Evolutionary conservation across 1,140 invertebrate species (phyloP).

Genomic region (Papilio polyxenes): DNA sequence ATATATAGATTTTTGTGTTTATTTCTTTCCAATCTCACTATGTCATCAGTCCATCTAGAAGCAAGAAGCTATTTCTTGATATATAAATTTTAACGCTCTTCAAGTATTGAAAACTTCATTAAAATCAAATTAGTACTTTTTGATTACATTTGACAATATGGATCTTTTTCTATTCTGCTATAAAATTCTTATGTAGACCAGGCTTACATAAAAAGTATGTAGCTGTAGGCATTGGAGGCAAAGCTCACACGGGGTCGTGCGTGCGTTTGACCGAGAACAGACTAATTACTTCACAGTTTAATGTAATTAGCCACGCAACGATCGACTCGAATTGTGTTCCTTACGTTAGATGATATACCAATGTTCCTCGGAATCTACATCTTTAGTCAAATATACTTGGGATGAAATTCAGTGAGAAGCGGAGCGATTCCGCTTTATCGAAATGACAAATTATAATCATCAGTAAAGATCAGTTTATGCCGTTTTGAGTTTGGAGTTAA

Average conservation of each 20-base stretch:
- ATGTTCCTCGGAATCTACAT: background rate
- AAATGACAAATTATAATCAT: background rate
- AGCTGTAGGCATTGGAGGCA: background rate
- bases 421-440: background rate
- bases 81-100: background rate
- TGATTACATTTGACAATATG: background rate
- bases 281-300: conserved; percentile 71
- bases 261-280: conserved; percentile 58
- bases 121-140: conserved; percentile 8
- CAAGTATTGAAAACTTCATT: background rate
- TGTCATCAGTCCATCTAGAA: background rate
- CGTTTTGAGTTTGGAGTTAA: too few species aligned
- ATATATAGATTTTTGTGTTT: background rate
- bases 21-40: background rate
- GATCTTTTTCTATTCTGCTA: background rate
- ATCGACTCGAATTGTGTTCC: conserved; percentile 43
- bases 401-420: background rate
- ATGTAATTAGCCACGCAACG: conserved; percentile 65
- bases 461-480: too few species aligned
- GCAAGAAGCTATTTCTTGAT: background rate
- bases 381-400: conserved; percentile 24
- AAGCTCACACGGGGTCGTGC: conserved; percentile 41
- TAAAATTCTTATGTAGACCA: background rate
- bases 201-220: background rate
- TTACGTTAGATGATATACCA: background rate